Evolutionary conservation across 2,113 vertebrate species (phyloP), one percentile per base, ranked within the genome.

Genomic region (Pterophyllum scalare): DNA sequence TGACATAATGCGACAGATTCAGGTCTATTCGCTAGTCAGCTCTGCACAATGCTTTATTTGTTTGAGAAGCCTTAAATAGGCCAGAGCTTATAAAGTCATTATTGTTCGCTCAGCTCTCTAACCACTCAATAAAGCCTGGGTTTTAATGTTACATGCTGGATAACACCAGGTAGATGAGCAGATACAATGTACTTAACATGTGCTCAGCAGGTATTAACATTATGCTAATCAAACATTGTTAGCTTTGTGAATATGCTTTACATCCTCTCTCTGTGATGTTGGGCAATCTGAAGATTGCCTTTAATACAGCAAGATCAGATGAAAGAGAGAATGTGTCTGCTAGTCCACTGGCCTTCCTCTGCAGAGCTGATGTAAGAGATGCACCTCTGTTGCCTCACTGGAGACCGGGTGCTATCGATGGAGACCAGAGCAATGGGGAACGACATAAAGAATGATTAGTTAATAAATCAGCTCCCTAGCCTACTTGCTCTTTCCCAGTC

Each of bases 381-480:
- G 90, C 92, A 93, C 93, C 94, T 93, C 89, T 49, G 92, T 95
- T 95, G 92, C 92, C 87, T 93, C 92, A 94, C 87, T 81, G 90
- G 93, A 92, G 92, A 90, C 88, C 86, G 81, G 86, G 89, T 79
- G 62, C 86, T 95, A 94, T 95, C 93, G 85, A 94, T 94, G 91
- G 93, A 94, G 91, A 84, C 92, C 89, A 83, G 92, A 93, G 94
- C 88, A 91, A 93, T 91, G 86, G 93, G 93, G 91, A 90, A 90
- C 46, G 86, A 93, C 92, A 92, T 89, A 92, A 94, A 91, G 91
- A 95, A 92, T 91, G 93, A 95, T 95, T 93, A 93, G 89, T 93
- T 95, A 91, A 94, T 95, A 94, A 95, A 95, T 95, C 94, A 94
- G 85, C 87, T 92, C 91, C 88, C 85, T 87, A 61, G 88, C 67